Percentiles rank a stretch among this genome's conserved stretches.
These are phyloP conservation scores for Leptopterna dolabrata DNA, from an alignment of 2,888 invertebrate species.

Conservation along the genomic window DNA sequence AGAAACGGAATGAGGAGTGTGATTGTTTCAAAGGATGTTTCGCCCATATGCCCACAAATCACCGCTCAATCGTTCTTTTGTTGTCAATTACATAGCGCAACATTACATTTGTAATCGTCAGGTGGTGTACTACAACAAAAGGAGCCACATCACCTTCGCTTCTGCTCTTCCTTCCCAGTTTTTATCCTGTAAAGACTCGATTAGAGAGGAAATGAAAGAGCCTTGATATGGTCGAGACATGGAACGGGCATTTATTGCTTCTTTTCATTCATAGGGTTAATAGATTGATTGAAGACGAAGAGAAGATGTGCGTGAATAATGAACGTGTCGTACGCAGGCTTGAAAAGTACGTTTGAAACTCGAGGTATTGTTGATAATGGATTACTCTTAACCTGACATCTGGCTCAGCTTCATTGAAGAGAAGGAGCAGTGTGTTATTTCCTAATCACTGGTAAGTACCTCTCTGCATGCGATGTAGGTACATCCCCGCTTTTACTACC, in stretches of 20 bases:
- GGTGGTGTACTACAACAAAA: not conserved
- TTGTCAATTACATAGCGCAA: slow-evolving; percentile 5
- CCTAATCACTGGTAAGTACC: not conserved
- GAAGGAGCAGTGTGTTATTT: not conserved
- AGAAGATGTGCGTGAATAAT: not conserved
- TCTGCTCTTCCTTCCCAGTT: not conserved
- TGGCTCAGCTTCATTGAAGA: not conserved
- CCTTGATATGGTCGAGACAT: not conserved
- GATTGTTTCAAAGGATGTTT: slow-evolving; percentile 37
- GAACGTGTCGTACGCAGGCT: not conserved
- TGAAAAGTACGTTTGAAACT: not conserved
- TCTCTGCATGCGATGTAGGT: no score
- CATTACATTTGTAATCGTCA: not conserved
- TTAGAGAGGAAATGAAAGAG: not conserved
- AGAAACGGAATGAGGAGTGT: slow-evolving; percentile 23
- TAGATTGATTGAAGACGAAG: not conserved
- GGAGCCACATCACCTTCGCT: not conserved
- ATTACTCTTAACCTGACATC: not conserved
- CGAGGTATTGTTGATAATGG: not conserved
- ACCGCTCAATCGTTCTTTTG: slow-evolving; percentile 32
- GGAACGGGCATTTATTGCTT: not conserved
- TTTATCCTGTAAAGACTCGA: not conserved
- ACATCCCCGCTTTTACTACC: not conserved
- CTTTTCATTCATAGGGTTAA: not conserved
- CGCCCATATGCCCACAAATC: slow-evolving; percentile 41